Evolutionary conservation across 2,113 vertebrate genomes (phyloP).

Genomic region (Todiramphus chloris): DNA sequence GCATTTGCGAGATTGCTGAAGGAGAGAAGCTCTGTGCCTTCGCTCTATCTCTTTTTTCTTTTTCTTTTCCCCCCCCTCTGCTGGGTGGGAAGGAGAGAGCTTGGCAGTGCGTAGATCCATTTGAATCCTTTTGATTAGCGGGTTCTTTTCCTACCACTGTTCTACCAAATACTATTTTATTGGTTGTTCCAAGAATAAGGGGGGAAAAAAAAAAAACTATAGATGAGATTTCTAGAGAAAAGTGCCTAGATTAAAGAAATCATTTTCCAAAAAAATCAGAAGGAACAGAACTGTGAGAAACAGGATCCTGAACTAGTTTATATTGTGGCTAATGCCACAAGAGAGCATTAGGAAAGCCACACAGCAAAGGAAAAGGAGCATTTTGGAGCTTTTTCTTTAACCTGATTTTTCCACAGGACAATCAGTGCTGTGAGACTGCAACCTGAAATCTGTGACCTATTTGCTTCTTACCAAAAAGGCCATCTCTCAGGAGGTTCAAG

Average conservation of each 20-base stretch:
- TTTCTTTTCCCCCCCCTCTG: slow-evolving; percentile 42
- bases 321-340: not conserved
- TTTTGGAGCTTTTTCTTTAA: slow-evolving; percentile 24
- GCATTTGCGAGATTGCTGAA: slow-evolving; percentile 71
- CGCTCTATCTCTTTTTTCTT: slow-evolving; percentile 52
- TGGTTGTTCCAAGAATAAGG: slow-evolving; percentile 12
- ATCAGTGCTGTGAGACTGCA: slow-evolving; percentile 86
- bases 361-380: not conserved
- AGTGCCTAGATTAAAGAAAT: slow-evolving; percentile 27
- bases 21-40: slow-evolving; percentile 53
- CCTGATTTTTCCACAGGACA: slow-evolving; percentile 71
- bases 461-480: slow-evolving; percentile 70
- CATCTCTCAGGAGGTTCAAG: slow-evolving; percentile 56
- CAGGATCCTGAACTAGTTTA: slow-evolving; percentile 6
- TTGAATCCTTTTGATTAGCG: slow-evolving; percentile 77
- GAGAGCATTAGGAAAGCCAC: not conserved
- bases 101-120: slow-evolving; percentile 54
- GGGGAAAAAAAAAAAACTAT: not conserved
- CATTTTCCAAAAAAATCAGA: not conserved
- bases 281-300: not conserved
- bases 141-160: slow-evolving; percentile 62
- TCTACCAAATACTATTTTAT: slow-evolving; percentile 49
- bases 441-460: slow-evolving; percentile 83
- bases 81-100: slow-evolving; percentile 70
- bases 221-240: slow-evolving; percentile 47